Evolutionary conservation across 2,113 vertebrate genomes (phyloP), one percentile per base, ranked within the genome.

Genomic region (Tympanuchus pallidicinctus): DNA sequence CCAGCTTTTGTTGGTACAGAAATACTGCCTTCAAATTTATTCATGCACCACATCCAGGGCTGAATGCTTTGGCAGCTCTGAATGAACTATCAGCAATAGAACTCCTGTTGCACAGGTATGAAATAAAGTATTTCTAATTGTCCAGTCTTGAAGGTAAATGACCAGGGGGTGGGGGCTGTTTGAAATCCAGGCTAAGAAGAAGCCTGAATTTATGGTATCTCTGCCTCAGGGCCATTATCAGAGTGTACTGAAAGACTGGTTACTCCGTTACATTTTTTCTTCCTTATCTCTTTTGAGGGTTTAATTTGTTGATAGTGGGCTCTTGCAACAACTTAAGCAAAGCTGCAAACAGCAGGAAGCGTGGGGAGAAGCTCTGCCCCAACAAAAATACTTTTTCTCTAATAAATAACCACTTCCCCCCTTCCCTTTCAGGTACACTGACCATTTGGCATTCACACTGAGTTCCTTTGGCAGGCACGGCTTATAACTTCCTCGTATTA

Each of bases 401-500:
- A 81, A 56, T 50, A 88, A 87, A 54, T 17, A 88, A 16, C n/a
- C 13, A 30, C 57, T 32, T 82, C 84, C 54, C 71, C 76, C 38
- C 27, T 92, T 96, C 85, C 43, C 40, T 88, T 96, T 60, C 63
- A 83, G 72, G n/a, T 88, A 60, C 50, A 7, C 80, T 82, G 88
- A 36, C 60, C 28, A 7, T 91, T 93, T 92, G 67, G 88, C 69
- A 65, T 94, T 90, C 80, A 38, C 57, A 90, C 82, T 89, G 73
- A 85, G 64, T 63, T 32, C 52, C 13, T 95, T 81, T 92, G 93
- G 85, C 89, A 92, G 72, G 60, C 42, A 2, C 65, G 13, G 38
- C 64, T 60, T 67, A 43, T 72, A 60, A 95, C 91, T 97, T 96
- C 91, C 95, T 97, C 56, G 72, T 91, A 86, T 93, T 95, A 94